Conservation (phyloP, 2,113 vertebrate species). For the Tychaedon coryphoeus region DNA sequence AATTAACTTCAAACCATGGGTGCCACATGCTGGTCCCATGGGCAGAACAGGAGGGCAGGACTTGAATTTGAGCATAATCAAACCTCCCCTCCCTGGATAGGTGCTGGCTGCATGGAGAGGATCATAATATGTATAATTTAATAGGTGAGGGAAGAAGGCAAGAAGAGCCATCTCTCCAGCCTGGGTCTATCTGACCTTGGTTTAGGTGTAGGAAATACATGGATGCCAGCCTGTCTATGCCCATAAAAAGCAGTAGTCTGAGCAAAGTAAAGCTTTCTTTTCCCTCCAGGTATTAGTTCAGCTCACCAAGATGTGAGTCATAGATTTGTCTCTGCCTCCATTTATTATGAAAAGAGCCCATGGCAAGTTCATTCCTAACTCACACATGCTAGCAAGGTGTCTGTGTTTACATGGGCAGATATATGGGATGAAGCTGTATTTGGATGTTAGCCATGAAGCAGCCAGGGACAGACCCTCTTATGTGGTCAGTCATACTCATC, state of each 20-base stretch:
- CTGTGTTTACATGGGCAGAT: conserved; percentile 29
- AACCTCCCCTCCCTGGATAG: background rate
- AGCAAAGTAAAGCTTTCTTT: background rate
- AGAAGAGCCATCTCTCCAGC: background rate
- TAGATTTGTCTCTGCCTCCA: background rate
- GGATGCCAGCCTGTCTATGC: background rate
- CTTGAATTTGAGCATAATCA: background rate
- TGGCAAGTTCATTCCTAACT: background rate
- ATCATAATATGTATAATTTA: background rate
- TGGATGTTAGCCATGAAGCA: conserved; percentile 30
- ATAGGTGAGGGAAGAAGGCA: background rate
- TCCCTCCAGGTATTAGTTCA: background rate
- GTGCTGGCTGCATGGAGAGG: background rate
- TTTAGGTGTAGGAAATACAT: background rate
- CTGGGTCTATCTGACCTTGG: background rate
- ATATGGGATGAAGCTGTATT: background rate
- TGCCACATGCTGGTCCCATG: background rate
- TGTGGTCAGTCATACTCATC: background rate
- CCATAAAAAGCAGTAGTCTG: background rate
- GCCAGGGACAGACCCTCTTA: background rate
- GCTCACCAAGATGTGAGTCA: background rate
- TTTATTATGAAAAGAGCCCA: background rate
- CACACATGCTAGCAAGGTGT: conserved; percentile 12
- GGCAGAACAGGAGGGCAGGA: background rate
- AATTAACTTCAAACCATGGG: background rate